A percentile compares a stretch with the other conserved stretches of the same genome.
Evolutionary conservation across 1,140 invertebrate genomes (phyloP).

Genomic region (Hyposmocoma kahamanoa): DNA sequence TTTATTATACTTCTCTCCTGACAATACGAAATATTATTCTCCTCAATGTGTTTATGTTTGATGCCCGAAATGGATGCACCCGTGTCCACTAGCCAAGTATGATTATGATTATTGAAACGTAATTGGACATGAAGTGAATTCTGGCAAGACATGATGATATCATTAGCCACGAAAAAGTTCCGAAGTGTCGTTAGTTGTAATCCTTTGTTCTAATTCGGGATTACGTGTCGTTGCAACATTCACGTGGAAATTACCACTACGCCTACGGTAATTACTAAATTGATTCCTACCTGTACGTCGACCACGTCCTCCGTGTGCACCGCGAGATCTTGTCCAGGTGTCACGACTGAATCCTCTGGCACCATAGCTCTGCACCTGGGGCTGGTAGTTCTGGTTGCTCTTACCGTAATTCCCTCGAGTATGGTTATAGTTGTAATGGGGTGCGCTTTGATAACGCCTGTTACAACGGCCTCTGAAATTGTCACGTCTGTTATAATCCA

Average conservation of each 20-base stretch:
- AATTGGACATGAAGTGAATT: background rate
- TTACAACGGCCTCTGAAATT: background rate
- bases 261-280: no score
- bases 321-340: background rate
- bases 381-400: background rate
- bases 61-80: constrained; percentile 19
- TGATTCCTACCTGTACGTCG: no score
- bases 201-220: background rate
- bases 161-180: background rate
- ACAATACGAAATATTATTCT: constrained; percentile 12
- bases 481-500: background rate
- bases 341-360: background rate
- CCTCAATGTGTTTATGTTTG: constrained; percentile 14
- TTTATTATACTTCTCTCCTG: constrained; percentile 17
- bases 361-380: background rate
- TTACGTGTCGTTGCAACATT: background rate
- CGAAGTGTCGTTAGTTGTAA: background rate
- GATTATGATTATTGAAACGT: background rate
- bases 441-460: background rate
- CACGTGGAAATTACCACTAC: no score
- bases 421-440: background rate
- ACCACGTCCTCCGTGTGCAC: background rate
- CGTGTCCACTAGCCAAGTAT: constrained; percentile 16
- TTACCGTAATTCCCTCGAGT: background rate
- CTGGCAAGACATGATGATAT: background rate